A percentile compares a stretch with the other conserved stretches of the same genome.
These are phyloP conservation scores for Cochlearius cochlearius DNA, from an alignment of 2,113 vertebrate genomes.

Conservation along the genomic window DNA sequence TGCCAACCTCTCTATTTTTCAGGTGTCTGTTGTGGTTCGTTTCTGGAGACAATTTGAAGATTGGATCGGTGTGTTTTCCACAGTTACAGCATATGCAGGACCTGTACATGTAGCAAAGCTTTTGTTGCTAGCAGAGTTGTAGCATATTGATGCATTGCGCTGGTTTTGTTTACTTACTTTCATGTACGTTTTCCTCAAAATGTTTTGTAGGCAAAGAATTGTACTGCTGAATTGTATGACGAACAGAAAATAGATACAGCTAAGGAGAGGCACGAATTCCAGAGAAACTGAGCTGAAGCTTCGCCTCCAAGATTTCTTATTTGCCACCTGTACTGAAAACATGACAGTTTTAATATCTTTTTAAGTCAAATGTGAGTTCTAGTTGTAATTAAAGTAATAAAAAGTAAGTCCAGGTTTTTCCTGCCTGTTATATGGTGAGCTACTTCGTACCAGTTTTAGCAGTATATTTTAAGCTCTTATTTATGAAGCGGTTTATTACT, in stretches of 20 bases:
- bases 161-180: neutral
- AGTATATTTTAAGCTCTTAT: neutral
- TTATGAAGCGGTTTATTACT: neutral
- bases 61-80: neutral
- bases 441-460: neutral
- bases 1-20: neutral
- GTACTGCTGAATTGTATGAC: neutral
- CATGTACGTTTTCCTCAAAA: neutral
- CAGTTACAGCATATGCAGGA: neutral
- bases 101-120: fast-evolving
- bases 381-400: neutral
- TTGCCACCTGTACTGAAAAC: neutral
- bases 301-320: neutral
- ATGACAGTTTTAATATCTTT: neutral
- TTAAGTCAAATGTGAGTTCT: neutral
- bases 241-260: neutral
- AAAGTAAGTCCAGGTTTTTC: neutral
- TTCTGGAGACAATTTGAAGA: neutral
- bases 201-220: neutral
- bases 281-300: neutral
- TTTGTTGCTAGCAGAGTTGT: neutral
- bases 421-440: fast-evolving
- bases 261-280: neutral
- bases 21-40: neutral
- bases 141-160: too few species aligned